Percentiles rank a stretch among this genome's conserved stretches.
Conservation (phyloP, 1,140 invertebrate genomes). For the Leptopilina boulardi region DNA sequence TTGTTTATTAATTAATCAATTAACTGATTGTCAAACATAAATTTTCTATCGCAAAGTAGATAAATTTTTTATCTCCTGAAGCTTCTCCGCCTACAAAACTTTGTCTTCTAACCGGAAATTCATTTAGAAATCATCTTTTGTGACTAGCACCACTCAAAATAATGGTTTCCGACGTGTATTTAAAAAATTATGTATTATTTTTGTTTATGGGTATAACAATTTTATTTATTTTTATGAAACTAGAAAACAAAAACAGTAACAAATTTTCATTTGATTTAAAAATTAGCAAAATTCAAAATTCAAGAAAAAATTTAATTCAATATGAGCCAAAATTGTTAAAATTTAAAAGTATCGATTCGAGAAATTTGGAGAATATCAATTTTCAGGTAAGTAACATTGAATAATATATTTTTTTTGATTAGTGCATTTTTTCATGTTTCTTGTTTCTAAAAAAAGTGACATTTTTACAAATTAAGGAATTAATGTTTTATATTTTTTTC, state of each 20-base stretch:
- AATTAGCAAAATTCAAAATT: slow-evolving; percentile 32
- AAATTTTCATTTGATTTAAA: slow-evolving; percentile 39
- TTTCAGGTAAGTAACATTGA: slow-evolving; percentile 46
- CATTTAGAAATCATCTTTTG: slow-evolving; percentile 23
- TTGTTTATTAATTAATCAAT: neutral
- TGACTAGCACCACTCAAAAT: slow-evolving; percentile 37
- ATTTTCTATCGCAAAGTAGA: slow-evolving; percentile 43
- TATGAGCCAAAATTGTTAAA: neutral
- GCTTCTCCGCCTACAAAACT: slow-evolving; percentile 51
- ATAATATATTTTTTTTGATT: too few species aligned
- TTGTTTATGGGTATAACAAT: slow-evolving; percentile 46
- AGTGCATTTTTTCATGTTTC: neutral
- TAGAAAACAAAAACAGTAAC: slow-evolving; percentile 41
- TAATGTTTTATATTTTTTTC: neutral
- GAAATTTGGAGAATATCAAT: slow-evolving; percentile 31
- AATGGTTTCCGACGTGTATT: slow-evolving; percentile 45
- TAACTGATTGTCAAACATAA: slow-evolving; percentile 3
- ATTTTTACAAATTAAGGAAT: neutral
- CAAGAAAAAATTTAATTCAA: neutral
- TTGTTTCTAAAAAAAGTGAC: too few species aligned
- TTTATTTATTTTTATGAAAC: slow-evolving; percentile 46
- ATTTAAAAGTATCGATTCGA: neutral
- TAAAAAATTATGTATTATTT: slow-evolving; percentile 40
- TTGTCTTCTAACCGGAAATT: slow-evolving; percentile 38
- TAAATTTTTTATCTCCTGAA: slow-evolving; percentile 51